These are phyloP conservation scores for Pycnonotus jocosus DNA, from an alignment of 2,113 vertebrate genomes.

Conservation along the genomic window DNA sequence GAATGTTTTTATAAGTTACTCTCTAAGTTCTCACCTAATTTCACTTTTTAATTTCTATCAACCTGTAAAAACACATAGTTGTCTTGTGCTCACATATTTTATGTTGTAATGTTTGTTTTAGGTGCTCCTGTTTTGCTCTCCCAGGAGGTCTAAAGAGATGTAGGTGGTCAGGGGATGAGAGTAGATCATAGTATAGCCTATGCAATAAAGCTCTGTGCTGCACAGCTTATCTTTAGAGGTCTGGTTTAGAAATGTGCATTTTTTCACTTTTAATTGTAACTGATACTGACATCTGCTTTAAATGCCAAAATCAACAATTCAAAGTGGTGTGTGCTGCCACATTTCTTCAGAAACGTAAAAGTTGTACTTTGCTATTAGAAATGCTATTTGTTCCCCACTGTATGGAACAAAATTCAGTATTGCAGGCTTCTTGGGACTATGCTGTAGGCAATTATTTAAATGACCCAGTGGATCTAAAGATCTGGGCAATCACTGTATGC, in stretches of 20 bases:
- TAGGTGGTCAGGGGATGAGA: background rate
- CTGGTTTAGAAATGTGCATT: background rate
- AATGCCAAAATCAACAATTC: slow-evolving; percentile 33
- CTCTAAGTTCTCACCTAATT: background rate
- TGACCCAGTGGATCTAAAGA: background rate
- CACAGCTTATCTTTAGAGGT: background rate
- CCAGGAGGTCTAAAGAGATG: background rate
- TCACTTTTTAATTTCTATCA: background rate
- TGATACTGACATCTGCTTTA: background rate
- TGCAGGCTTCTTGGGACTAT: background rate
- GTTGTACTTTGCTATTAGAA: slow-evolving; percentile 5
- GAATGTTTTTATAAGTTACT: background rate
- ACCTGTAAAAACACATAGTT: background rate
- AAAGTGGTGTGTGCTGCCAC: background rate
- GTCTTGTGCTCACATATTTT: background rate
- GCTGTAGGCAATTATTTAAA: slow-evolving; percentile 35
- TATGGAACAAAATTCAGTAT: background rate
- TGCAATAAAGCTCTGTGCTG: background rate
- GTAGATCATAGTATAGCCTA: background rate
- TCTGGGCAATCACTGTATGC: background rate
- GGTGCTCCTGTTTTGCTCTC: background rate
- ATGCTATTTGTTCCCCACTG: slow-evolving; percentile 7
- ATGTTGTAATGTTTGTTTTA: background rate
- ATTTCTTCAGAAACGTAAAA: background rate
- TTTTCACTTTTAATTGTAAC: background rate